These are phyloP conservation scores for Illadopsis cleaveri DNA, from an alignment of 2,113 vertebrate species.

Conservation along the genomic window DNA sequence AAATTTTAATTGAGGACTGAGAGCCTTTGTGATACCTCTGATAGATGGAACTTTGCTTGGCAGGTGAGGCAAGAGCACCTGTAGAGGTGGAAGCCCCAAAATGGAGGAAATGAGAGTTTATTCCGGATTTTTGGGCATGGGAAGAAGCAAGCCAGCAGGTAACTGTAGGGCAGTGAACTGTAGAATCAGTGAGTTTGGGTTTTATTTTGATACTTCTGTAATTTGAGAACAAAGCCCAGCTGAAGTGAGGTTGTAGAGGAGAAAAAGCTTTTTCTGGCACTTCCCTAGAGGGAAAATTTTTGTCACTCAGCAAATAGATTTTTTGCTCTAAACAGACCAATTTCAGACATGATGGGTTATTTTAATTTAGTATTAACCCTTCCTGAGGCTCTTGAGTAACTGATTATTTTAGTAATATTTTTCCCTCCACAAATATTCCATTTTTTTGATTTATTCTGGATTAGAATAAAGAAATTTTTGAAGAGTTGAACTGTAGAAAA, in stretches of 20 bases:
- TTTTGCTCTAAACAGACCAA: not conserved
- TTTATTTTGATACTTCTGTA: not conserved
- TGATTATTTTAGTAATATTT: not conserved
- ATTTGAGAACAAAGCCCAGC: not conserved
- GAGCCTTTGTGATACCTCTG: not conserved
- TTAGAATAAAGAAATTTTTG: not conserved
- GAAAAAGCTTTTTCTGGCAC: not conserved
- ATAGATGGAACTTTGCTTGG: not conserved
- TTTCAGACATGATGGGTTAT: not conserved
- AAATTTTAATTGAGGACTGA: not conserved
- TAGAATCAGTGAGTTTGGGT: too few relatives aligned
- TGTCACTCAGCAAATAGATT: not conserved
- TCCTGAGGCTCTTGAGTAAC: not conserved
- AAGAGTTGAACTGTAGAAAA: not conserved
- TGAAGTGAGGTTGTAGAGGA: not conserved
- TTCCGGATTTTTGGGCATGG: not conserved
- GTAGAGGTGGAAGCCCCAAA: not conserved
- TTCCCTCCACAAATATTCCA: fast-evolving
- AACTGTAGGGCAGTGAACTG: not conserved
- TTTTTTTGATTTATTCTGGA: not conserved
- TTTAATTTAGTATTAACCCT: not conserved
- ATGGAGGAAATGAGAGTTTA: not conserved
- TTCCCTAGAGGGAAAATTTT: not conserved
- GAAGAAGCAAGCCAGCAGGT: not conserved
- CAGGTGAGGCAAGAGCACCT: not conserved